Percentiles rank a stretch among this genome's conserved stretches.
These are phyloP conservation scores for Neodontobutis hainanensis DNA, from an alignment of 2,113 vertebrate species.

Conservation along the genomic window DNA sequence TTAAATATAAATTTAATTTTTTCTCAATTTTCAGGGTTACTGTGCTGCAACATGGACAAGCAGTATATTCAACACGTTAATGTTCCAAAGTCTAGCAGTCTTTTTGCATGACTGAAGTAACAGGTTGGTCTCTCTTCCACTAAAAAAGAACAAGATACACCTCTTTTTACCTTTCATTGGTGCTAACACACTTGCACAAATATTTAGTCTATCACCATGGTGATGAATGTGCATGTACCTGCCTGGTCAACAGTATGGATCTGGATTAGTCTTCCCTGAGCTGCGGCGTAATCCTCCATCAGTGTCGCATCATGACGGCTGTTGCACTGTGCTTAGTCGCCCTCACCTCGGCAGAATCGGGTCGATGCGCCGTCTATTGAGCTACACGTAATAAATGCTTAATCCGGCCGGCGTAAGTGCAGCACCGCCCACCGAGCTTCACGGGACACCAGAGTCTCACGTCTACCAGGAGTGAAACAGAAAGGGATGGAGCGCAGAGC, in stretches of 20 bases:
- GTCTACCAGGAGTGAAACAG: conserved; percentile 24
- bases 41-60: no score
- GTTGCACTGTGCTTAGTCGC: neutral
- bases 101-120: conserved; percentile 7
- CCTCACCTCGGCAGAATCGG: conserved; percentile 39
- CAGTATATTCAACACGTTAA: no score
- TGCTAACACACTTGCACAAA: neutral
- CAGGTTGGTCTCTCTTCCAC: neutral
- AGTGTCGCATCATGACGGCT: conserved; percentile 8
- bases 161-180: neutral
- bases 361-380: conserved; percentile 46
- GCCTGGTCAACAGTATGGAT: conserved; percentile 8
- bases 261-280: neutral
- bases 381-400: conserved; percentile 56
- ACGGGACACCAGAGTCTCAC: conserved; percentile 24
- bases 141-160: neutral
- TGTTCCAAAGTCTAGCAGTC: neutral
- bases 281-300: conserved; percentile 36
- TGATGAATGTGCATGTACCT: neutral
- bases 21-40: no score
- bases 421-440: conserved; percentile 33
- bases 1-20: no score
- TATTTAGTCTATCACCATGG: neutral
- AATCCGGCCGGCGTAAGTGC: conserved; percentile 46
- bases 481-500: conserved; percentile 21